These are phyloP conservation scores for Cenopis cana DNA, from an alignment of 2,888 invertebrate genomes.

Conservation along the genomic window DNA sequence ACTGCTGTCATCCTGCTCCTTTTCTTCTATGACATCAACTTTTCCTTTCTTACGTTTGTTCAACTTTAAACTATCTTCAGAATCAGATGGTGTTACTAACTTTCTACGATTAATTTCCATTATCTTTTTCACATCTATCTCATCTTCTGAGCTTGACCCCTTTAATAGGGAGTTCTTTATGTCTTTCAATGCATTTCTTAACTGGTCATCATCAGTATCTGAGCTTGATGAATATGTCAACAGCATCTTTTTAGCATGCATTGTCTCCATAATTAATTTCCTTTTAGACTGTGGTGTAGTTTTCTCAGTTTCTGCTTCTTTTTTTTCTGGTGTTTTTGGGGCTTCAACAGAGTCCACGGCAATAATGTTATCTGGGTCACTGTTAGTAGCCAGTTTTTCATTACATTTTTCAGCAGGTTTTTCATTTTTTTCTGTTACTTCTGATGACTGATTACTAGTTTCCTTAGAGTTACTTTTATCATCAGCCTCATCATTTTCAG, in stretches of 20 bases:
- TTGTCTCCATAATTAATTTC: constrained; percentile 67
- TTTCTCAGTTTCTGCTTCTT: constrained; percentile 49
- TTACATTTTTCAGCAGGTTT: constrained; percentile 2
- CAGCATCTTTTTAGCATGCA: constrained; percentile 70
- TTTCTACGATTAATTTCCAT: constrained; percentile 34
- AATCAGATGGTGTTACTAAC: constrained; percentile 52
- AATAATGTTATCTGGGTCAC: constrained; percentile 2
- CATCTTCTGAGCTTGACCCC: constrained; percentile 57
- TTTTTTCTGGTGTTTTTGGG: constrained; percentile 45
- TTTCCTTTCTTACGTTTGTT: constrained; percentile 45
- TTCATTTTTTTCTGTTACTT: constrained; percentile 38
- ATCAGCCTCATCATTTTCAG: constrained; percentile 1
- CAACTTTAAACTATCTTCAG: constrained; percentile 51
- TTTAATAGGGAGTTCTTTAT: constrained; percentile 63
- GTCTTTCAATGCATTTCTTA: constrained; percentile 58
- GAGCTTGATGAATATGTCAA: constrained; percentile 71
- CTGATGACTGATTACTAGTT: background rate
- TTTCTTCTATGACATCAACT: constrained; percentile 28
- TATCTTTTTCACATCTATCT: constrained; percentile 46
- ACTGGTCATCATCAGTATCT: constrained; percentile 69
- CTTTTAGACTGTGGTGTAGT: constrained; percentile 57
- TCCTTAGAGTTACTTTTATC: background rate
- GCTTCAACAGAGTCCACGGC: constrained; percentile 1
- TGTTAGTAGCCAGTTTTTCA: constrained; percentile 1
- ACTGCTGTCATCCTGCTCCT: constrained; percentile 43